These are phyloP conservation scores for Globia sparganii DNA, from an alignment of 2,888 invertebrate species.

Conservation along the genomic window DNA sequence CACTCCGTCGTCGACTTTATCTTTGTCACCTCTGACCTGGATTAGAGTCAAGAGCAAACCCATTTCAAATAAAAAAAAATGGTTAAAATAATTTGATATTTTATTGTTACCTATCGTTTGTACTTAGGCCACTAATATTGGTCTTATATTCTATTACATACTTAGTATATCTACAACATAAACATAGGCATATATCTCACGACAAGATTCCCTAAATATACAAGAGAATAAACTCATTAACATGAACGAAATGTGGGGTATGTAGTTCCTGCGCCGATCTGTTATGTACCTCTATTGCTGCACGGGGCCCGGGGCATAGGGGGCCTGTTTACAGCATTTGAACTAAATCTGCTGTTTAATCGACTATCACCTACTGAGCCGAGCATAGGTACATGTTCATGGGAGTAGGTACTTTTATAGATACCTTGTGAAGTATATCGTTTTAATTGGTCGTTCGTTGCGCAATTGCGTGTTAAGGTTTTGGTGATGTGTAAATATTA, in stretches of 20 bases:
- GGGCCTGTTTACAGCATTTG: slow-evolving; percentile 51
- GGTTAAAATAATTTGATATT: not conserved
- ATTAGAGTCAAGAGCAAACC: too few species aligned
- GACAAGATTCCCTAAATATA: slow-evolving; percentile 33
- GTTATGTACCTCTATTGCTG: slow-evolving; percentile 14
- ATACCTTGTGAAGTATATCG: slow-evolving; percentile 14
- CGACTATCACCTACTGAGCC: slow-evolving; percentile 31
- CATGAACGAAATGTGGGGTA: slow-evolving; percentile 37
- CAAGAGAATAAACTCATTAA: slow-evolving; percentile 47
- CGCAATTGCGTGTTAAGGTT: not conserved
- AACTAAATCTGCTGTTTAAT: slow-evolving; percentile 49
- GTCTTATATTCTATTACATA: not conserved
- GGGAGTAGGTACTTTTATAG: not conserved
- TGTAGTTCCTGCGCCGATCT: slow-evolving; percentile 7
- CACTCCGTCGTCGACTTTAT: too few species aligned
- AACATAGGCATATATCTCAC: not conserved
- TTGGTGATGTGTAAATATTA: not conserved
- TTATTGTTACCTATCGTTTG: slow-evolving; percentile 12
- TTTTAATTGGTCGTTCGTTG: slow-evolving; percentile 15
- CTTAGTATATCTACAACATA: slow-evolving; percentile 12
- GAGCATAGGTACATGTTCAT: not conserved
- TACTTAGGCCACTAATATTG: slow-evolving; percentile 19
- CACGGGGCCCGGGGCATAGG: slow-evolving; percentile 12
- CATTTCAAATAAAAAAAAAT: too few species aligned
- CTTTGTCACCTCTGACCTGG: too few species aligned